Evolutionary conservation across 2,888 invertebrate genomes (phyloP).

Genomic region (Drosophila parthenogenetica): DNA sequence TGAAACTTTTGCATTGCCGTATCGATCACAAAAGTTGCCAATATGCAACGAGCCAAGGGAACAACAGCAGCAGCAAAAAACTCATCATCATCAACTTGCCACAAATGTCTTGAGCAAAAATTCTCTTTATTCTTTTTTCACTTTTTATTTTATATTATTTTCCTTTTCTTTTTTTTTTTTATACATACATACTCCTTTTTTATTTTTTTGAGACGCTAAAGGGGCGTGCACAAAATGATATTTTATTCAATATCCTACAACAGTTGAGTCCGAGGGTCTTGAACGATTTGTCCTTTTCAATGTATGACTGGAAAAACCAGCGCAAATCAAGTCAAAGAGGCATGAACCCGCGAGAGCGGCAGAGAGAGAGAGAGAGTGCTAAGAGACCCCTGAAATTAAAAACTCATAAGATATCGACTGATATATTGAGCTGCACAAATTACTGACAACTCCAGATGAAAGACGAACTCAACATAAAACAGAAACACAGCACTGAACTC

Average conservation of each 20-base stretch:
- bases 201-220: constrained; percentile 33
- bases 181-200: constrained; percentile 19
- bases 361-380: constrained; percentile 23
- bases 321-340: constrained; percentile 83
- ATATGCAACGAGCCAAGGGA: constrained; percentile 46
- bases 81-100: constrained; percentile 76
- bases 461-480: constrained; percentile 44
- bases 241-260: constrained; percentile 83
- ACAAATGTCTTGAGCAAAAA: constrained; percentile 28
- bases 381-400: constrained; percentile 83
- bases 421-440: constrained; percentile 85
- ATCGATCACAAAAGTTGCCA: constrained; percentile 80
- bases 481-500: constrained; percentile 1
- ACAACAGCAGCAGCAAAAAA: constrained; percentile 46
- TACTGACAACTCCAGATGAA: constrained; percentile 82
- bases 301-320: constrained; percentile 67
- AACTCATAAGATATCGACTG: constrained; percentile 85
- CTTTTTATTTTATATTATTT: constrained; percentile 26
- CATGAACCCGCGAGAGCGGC: not conserved
- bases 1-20: constrained; percentile 71
- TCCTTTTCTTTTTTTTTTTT: constrained; percentile 25
- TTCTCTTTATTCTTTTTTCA: constrained; percentile 13
- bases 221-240: constrained; percentile 84
- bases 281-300: constrained; percentile 79
- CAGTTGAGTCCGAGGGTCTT: constrained; percentile 25